Evolutionary conservation across 2,113 vertebrate genomes (phyloP).

Genomic region (Paradisaea rubra): DNA sequence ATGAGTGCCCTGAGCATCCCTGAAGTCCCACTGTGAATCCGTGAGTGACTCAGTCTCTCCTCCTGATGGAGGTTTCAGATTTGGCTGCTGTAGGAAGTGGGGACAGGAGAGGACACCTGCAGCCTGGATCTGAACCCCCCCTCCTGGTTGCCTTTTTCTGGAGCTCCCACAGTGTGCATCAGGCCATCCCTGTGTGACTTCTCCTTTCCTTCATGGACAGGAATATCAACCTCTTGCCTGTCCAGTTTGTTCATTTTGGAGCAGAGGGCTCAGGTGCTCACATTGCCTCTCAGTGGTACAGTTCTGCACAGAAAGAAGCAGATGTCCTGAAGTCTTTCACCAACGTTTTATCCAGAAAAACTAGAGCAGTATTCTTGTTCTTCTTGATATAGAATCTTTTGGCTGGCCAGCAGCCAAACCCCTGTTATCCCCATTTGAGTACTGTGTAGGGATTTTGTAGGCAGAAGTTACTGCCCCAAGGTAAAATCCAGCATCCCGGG

Average conservation of each 20-base stretch:
- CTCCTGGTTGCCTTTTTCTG: not conserved
- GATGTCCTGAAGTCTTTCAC: not conserved
- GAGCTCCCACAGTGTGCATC: not conserved
- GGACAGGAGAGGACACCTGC: not conserved
- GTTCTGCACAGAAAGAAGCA: not conserved
- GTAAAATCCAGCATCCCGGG: not conserved
- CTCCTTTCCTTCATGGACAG: not conserved
- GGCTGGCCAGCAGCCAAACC: not conserved
- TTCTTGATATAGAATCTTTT: not conserved
- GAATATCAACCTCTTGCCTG: not conserved
- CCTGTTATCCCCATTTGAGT: not conserved
- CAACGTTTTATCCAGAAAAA: not conserved
- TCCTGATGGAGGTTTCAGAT: not conserved
- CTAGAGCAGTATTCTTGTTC: not conserved
- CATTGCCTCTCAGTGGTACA: not conserved
- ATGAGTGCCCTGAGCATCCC: not conserved
- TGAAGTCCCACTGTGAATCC: rapidly evolving
- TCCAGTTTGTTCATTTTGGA: not conserved
- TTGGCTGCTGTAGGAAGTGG: not conserved
- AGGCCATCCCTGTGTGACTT: not conserved
- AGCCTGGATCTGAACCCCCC: not conserved
- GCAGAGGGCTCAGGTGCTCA: not conserved
- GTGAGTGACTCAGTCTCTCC: rapidly evolving
- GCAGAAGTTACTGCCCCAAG: not conserved
- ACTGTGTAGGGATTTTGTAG: not conserved